Percentiles rank a stretch among this genome's conserved stretches.
Conservation (phyloP, 2,797 vertebrate species). For the Gymnoscopelus braueri region DNA sequence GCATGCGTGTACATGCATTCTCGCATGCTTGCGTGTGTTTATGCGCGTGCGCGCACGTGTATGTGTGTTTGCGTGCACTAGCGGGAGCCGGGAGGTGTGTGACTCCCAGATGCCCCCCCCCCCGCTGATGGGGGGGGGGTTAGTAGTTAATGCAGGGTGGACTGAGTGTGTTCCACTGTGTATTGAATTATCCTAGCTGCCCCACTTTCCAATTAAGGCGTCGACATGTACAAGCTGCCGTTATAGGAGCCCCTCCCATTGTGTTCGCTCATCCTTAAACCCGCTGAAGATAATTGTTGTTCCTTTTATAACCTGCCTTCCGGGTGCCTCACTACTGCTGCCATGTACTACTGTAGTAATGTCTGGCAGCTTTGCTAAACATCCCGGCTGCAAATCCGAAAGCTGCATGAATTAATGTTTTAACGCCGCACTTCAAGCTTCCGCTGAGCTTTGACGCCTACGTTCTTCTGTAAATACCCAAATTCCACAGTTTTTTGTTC, state of each 20-base stretch:
- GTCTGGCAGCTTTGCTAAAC: no score
- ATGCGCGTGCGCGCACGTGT: no score
- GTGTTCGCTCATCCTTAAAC: constrained; percentile 72
- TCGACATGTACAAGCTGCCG: constrained; percentile 73
- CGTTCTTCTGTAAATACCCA: no score
- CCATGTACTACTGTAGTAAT: constrained; percentile 11
- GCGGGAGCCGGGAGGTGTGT: no score
- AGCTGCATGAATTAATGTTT: no score
- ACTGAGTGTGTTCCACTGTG: constrained; percentile 56
- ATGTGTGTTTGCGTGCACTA: background rate
- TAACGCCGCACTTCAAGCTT: no score
- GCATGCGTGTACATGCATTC: no score
- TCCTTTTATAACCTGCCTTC: constrained; percentile 65
- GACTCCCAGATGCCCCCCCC: no score
- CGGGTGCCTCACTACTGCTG: constrained; percentile 44
- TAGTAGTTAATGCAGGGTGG: constrained; percentile 65
- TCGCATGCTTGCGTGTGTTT: no score
- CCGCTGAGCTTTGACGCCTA: no score
- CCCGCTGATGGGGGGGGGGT: constrained; percentile 61
- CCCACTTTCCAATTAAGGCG: constrained; percentile 78
- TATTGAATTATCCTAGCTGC: constrained; percentile 68
- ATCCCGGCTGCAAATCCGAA: no score
- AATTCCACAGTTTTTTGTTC: no score
- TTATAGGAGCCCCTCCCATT: constrained; percentile 65
- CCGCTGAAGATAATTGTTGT: constrained; percentile 77